phyloP scores from a whole-genome alignment of 2,888 invertebrate species.

The Chrysomela aeneicollis region DNA sequence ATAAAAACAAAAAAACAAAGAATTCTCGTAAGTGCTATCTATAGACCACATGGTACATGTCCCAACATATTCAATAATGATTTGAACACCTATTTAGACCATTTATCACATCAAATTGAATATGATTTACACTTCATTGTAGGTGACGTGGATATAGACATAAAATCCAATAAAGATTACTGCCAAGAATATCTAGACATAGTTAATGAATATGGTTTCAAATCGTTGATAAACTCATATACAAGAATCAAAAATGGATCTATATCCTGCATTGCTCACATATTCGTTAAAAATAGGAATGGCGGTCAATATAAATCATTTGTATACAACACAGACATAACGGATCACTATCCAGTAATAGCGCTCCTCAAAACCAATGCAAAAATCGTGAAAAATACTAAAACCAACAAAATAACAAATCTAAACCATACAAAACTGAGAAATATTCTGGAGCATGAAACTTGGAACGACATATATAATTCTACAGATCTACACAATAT shows the following conservation, averaged over 20 bases:
- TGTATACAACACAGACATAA: background rate
- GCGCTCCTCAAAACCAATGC: background rate
- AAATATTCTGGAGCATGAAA: slow-evolving; percentile 3
- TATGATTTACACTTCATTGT: slow-evolving; percentile 5
- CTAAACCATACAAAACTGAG: background rate
- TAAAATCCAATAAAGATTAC: slow-evolving; percentile 6
- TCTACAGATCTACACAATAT: background rate
- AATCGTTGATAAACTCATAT: background rate
- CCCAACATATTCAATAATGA: background rate
- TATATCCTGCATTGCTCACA: background rate
- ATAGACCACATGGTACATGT: slow-evolving; percentile 8
- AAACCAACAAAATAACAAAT: background rate
- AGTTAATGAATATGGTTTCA: background rate
- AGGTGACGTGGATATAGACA: background rate
- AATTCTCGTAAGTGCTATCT: background rate
- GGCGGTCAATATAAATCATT: background rate
- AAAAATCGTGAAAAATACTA: background rate
- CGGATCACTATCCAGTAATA: background rate
- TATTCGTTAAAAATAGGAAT: background rate
- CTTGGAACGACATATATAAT: background rate
- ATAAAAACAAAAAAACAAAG: slow-evolving; percentile 2
- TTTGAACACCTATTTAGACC: slow-evolving; percentile 4
- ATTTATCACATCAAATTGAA: background rate
- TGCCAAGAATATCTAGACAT: background rate
- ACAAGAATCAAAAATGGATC: slow-evolving; percentile 7